A percentile compares a stretch with the other conserved stretches of the same genome.
Evolutionary conservation across 1,140 invertebrate genomes (phyloP).

Genomic region (Pissodes strobi): DNA sequence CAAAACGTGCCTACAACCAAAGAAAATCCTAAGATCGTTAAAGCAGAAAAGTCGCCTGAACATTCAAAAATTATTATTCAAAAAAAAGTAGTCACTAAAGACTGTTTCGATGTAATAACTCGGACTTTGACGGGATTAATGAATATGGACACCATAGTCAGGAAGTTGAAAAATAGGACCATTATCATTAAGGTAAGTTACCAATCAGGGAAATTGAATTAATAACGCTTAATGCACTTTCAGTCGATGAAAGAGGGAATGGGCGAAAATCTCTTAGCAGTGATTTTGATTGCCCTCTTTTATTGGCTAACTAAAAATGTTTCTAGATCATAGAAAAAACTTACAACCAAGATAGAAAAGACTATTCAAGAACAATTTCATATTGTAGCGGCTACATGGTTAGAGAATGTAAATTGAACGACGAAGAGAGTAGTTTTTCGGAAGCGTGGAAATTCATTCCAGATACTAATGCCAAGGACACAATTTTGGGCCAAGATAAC

Average conservation of each 20-base stretch:
- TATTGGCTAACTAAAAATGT: neutral
- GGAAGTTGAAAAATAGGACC: slow-evolving; percentile 34
- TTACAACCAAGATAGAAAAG: slow-evolving; percentile 8
- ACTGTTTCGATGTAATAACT: slow-evolving; percentile 37
- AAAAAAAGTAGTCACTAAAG: slow-evolving; percentile 26
- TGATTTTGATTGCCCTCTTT: neutral
- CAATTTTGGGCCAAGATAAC: slow-evolving; percentile 13
- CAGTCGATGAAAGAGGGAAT: no score
- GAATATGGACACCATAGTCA: slow-evolving; percentile 40
- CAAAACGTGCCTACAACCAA: no score
- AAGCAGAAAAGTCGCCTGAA: no score
- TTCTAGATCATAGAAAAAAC: slow-evolving; percentile 34
- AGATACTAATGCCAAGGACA: slow-evolving; percentile 32
- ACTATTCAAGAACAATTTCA: slow-evolving; percentile 23
- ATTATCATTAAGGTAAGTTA: slow-evolving; percentile 27
- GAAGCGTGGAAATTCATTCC: slow-evolving; percentile 40
- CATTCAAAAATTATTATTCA: slow-evolving; percentile 34
- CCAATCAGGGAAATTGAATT: neutral
- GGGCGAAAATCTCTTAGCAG: no score
- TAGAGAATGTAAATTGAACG: slow-evolving; percentile 21
- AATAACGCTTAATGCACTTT: neutral
- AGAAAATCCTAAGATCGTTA: no score
- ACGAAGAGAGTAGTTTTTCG: slow-evolving; percentile 18
- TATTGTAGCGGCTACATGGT: slow-evolving; percentile 39
- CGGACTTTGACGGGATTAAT: slow-evolving; percentile 39